Base-by-base conservation (phyloP, 2,113 vertebrate species). In the Speoplatyrhinus poulsoni region DNA sequence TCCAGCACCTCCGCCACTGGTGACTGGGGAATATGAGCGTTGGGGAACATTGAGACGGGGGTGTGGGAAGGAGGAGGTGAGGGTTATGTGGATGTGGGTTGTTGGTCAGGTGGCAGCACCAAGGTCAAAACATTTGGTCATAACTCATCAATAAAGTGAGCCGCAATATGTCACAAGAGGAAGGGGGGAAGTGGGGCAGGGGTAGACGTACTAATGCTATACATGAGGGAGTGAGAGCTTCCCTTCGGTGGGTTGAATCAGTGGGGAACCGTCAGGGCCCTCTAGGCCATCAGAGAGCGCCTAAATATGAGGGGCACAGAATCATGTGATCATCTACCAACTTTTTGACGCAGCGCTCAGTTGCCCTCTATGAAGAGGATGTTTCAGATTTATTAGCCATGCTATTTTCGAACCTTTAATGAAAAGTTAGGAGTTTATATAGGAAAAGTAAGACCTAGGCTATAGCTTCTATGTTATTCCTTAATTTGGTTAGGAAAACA, bases 61-160 rank as follows among this genome's bases (percentile, higher is more conserved):
- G 55, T 9, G 55, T 8, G 56, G 56, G 56, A 1, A 11, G 9
- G 56, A 4, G 8, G 2, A 19, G 56, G 72, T 46, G 72, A 70
- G 90, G 82, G 26, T 26, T 26, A 26, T 26, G 26, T 26, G 26
- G 26, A 26, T 26, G 26, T 26, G 26, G 26, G 26, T 26, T 26
- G 26, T 26, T 26, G 26, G 26, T 82, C 82, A 87, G 77, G 72
- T 67, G 80, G 82, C 67, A 70, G 75, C 69, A 69, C 83, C 26
- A 87, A 81, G 86, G 86, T 90, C 85, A 90, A 87, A 81, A 60
- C 3, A 48, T 67, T 56, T 59, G 75, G 70, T 65, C 50, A 57
- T 76, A 83, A 84, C 82, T 88, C 82, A 87, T 87, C 78, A 70
- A 82, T 80, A 80, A 78, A 70, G 77, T 75, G 67, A 76, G 77